Evolutionary conservation across 2,888 invertebrate genomes (phyloP).

Genomic region (Nephrotoma flavescens): DNA sequence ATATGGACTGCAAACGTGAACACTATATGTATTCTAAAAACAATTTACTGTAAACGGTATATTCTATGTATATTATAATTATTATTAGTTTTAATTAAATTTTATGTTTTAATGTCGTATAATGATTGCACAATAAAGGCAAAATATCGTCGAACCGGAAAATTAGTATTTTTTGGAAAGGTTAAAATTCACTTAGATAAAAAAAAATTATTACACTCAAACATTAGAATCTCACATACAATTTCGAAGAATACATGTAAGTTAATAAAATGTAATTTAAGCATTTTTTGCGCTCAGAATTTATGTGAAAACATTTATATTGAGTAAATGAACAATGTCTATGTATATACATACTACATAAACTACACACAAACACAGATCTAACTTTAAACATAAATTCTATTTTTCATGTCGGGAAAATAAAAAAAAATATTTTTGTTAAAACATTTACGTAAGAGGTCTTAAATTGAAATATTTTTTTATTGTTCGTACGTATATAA

Average conservation of each 20-base stretch:
- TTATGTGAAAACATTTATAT: neutral
- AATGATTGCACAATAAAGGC: neutral
- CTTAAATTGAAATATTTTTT: neutral
- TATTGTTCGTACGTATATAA: neutral
- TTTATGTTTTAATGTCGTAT: neutral
- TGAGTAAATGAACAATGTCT: neutral
- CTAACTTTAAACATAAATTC: neutral
- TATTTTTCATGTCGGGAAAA: neutral
- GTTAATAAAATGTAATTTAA: neutral
- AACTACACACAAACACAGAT: neutral
- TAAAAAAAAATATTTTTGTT: neutral
- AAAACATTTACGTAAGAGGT: neutral
- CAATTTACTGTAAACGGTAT: neutral
- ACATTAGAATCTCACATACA: neutral
- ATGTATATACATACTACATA: too few relatives aligned
- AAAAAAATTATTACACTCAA: neutral
- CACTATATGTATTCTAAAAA: too few relatives aligned
- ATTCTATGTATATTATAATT: neutral
- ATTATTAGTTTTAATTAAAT: neutral
- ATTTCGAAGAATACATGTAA: neutral
- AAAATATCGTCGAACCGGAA: neutral
- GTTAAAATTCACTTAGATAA: neutral
- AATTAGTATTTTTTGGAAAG: neutral
- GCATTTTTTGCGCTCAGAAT: neutral
- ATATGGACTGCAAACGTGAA: neutral